Percentiles rank a stretch among this genome's conserved stretches.
Conservation (phyloP, 2,113 vertebrate genomes). For the Oreochromis niloticus region DNA sequence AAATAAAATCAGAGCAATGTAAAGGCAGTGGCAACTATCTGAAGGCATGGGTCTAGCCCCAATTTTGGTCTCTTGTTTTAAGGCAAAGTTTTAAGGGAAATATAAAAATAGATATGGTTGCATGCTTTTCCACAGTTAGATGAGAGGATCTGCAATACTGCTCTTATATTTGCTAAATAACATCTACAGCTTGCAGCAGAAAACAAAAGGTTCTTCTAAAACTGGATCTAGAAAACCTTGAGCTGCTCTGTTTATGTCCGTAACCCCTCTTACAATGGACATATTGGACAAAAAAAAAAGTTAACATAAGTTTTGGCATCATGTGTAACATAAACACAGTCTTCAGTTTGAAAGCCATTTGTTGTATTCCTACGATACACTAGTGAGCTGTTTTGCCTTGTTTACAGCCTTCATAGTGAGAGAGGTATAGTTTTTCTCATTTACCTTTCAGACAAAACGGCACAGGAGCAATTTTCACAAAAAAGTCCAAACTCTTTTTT, state of each 20-base stretch:
- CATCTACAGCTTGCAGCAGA: neutral
- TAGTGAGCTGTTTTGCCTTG: neutral
- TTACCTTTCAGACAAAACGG: neutral
- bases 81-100: neutral
- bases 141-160: neutral
- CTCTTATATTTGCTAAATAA: neutral
- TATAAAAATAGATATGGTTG: neutral
- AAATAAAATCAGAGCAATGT: neutral
- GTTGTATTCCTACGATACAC: neutral
- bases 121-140: neutral
- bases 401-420: neutral
- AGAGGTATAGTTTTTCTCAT: neutral
- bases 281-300: no score
- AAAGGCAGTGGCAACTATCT: neutral
- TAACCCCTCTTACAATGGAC: no score
- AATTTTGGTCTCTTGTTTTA: neutral
- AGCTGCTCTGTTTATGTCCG: neutral
- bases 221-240: neutral
- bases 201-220: neutral
- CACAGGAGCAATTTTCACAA: neutral
- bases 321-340: neutral
- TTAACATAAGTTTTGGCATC: neutral
- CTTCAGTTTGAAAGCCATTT: neutral
- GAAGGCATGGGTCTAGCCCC: neutral
- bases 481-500: neutral